These are phyloP conservation scores for Zoanthus solanderi DNA, from an alignment of 92 coral and sea anemone genomes.

Conservation along the genomic window DNA sequence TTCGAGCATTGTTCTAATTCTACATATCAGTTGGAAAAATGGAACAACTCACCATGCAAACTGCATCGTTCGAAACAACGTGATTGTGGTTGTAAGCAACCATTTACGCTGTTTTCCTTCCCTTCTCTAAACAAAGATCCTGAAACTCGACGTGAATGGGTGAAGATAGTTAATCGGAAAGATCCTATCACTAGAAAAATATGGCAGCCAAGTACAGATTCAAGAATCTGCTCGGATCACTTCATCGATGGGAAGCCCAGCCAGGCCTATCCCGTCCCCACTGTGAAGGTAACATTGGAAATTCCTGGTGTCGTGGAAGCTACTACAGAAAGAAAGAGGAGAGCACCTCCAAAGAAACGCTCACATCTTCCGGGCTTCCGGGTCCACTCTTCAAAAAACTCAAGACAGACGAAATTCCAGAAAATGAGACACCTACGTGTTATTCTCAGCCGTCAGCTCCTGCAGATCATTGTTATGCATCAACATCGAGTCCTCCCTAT, in stretches of 20 bases:
- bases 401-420: no score
- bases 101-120: conserved; percentile 52
- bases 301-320: not conserved
- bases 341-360: not conserved
- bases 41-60: conserved; percentile 21
- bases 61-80: conserved; percentile 1
- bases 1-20: conserved; percentile 45
- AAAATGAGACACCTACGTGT: no score
- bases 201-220: conserved; percentile 55
- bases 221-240: not conserved
- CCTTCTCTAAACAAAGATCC: conserved; percentile 49
- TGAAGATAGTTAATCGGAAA: conserved; percentile 56
- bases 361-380: no score
- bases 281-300: not conserved
- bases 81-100: conserved; percentile 39
- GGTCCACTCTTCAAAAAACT: no score
- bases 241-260: not conserved
- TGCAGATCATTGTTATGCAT: no score
- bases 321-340: not conserved
- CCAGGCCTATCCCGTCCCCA: not conserved
- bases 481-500: no score
- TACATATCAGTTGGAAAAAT: conserved; percentile 47
- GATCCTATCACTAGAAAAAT: conserved; percentile 49
- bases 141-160: conserved; percentile 36
- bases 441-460: no score